Conservation (phyloP, 2,797 vertebrate genomes). For the Bradypodion pumilum region DNA sequence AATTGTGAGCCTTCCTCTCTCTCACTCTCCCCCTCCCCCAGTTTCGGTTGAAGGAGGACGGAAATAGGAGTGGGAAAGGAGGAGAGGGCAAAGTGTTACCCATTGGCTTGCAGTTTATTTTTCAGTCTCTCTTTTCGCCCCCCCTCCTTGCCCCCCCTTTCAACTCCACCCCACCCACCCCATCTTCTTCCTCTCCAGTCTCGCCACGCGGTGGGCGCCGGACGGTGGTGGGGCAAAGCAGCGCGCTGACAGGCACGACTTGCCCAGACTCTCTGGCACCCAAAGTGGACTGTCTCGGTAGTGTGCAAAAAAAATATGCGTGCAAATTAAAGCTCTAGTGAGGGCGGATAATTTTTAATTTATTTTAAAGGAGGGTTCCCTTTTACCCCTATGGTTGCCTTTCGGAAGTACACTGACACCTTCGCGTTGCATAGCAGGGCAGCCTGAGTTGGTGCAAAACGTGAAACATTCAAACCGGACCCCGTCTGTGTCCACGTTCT, state of each 20-base stretch:
- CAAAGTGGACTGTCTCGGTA: constrained; percentile 39
- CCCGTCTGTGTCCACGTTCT: constrained; percentile 44
- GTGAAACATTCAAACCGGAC: constrained; percentile 54
- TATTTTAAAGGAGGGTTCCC: constrained; percentile 29
- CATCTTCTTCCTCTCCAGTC: neutral
- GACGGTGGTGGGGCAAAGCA: constrained; percentile 30
- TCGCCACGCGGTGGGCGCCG: constrained; percentile 14
- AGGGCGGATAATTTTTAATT: too few species aligned
- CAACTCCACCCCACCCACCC: constrained; percentile 5
- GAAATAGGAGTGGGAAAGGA: constrained; percentile 66
- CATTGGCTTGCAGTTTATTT: constrained; percentile 51
- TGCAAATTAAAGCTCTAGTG: constrained; percentile 41
- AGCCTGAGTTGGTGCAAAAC: constrained; percentile 56
- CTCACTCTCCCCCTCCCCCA: constrained; percentile 18
- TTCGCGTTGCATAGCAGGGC: constrained; percentile 26
- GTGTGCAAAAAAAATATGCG: constrained; percentile 56
- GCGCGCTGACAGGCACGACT: constrained; percentile 56
- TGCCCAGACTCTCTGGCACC: constrained; percentile 33
- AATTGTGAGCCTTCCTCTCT: constrained; percentile 17
- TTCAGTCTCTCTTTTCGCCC: neutral
- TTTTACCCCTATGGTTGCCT: constrained; percentile 22
- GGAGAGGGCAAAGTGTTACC: constrained; percentile 58
- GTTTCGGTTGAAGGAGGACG: constrained; percentile 65
- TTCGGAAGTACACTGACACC: constrained; percentile 43
- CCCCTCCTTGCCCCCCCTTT: neutral